Conservation (phyloP, 2,797 vertebrate genomes). For the Smutsia temminckii region DNA sequence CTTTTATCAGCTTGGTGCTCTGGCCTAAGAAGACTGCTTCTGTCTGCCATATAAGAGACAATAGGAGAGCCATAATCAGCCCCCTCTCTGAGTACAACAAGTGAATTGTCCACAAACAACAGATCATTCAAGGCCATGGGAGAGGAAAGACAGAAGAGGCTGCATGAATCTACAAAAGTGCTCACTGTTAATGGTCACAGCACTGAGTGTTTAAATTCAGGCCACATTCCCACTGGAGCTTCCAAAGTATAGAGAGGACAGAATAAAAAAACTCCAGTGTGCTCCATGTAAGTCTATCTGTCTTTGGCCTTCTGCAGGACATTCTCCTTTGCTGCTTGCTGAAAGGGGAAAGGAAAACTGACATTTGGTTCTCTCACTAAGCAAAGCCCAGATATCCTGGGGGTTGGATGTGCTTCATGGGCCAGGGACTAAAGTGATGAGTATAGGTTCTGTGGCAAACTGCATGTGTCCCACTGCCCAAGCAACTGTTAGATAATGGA, state of each 20-base stretch:
- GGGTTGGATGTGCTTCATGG: neutral
- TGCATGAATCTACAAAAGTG: constrained; percentile 88
- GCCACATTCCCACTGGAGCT: constrained; percentile 82
- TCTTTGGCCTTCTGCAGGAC: constrained; percentile 73
- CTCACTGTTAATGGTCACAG: constrained; percentile 82
- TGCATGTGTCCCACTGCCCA: neutral
- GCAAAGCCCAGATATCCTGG: constrained; percentile 33
- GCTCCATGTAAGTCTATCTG: constrained; percentile 73
- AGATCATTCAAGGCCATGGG: constrained; percentile 86
- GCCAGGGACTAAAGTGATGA: neutral
- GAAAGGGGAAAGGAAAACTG: constrained; percentile 61
- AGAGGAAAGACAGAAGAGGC: constrained; percentile 85
- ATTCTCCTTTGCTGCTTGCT: constrained; percentile 74
- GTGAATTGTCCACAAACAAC: constrained; percentile 92
- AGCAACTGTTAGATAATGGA: neutral
- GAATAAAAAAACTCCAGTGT: constrained; percentile 81
- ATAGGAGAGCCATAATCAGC: constrained; percentile 88
- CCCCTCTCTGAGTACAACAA: constrained; percentile 89
- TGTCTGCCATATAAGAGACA: constrained; percentile 85
- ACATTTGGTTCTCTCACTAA: constrained; percentile 58
- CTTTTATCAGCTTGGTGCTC: constrained; percentile 76
- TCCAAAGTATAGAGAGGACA: constrained; percentile 80
- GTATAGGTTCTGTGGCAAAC: neutral
- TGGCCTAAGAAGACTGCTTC: constrained; percentile 79
- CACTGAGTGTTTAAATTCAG: constrained; percentile 85